Base-by-base conservation (phyloP, 2,888 invertebrate species). In the Xestia ashworthii region DNA sequence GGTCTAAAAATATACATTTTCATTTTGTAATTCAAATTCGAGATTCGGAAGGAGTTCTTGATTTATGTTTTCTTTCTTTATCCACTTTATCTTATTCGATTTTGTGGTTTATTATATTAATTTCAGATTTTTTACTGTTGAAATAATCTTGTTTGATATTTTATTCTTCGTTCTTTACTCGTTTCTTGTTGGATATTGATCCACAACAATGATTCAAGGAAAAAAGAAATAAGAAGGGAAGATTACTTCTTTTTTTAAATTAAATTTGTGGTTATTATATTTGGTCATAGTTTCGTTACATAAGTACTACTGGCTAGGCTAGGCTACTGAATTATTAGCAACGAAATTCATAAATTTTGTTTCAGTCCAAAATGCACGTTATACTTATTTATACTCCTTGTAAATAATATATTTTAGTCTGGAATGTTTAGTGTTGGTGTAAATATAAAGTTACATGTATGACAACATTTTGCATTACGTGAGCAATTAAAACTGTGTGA, bases 1-100 rank as follows among this genome's bases (percentile, higher is more conserved):
- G 1, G 12, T 80, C 6, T 1, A 16, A 69, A 48, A 70, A 19
- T 53, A 71, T 14, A 50, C 14, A 12, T 38, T 53, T 65, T 14
- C 14, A 64, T 78, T 53, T 41, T 32, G 38, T 32, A 11, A 41
- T 2, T n/a, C 62, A 64, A 81, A 32, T 81, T 55, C 46, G 14
- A n/a, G 46, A 64, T 73, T 55, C 60, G 46, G 25, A 22, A 72
- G 25, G 38, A 53, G n/a, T 48, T 50, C n/a, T 16, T 48, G 22
- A 55, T 58, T 65, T 50, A 48, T 6, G 48, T 81, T 50, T 16
- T 38, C 73, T 41, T 55, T 32, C 14, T 32, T 73, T 41, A 48
- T 55, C 11, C 14, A 48, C 19, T 73, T 78, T 41, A 64, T 64
- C 25, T 19, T n/a, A 12, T 44, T 19, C 5, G 19, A 50, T 50